These are phyloP conservation scores for Lemur catta DNA, from an alignment of 2,797 vertebrate species.

Conservation along the genomic window DNA sequence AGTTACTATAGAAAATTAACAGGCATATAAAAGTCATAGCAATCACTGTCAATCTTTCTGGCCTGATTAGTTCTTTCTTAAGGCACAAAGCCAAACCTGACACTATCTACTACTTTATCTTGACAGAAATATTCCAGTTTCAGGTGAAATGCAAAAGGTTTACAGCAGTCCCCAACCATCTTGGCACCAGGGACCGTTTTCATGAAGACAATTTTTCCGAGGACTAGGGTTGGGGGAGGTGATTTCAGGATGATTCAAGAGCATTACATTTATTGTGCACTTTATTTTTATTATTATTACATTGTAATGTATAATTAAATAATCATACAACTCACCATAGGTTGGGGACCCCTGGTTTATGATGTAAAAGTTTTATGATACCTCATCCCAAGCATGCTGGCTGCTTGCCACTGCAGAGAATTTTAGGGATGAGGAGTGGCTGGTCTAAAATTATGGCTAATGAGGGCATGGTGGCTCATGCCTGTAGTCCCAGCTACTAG, in stretches of 20 bases:
- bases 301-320: no score
- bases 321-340: no score
- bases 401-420: background rate
- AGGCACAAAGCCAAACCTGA: background rate
- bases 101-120: background rate
- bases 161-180: no score
- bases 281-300: no score
- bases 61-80: background rate
- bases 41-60: background rate
- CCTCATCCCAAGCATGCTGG: background rate
- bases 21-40: background rate
- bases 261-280: no score
- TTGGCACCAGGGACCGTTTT: no score
- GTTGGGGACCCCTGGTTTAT: background rate
- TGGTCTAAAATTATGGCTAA: background rate
- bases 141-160: background rate
- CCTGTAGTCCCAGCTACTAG: no score
- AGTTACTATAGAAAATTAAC: background rate
- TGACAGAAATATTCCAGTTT: background rate
- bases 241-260: no score
- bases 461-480: no score
- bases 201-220: no score
- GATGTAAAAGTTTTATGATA: background rate
- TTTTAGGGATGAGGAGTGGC: background rate
- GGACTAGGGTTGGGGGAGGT: no score